A percentile compares a stretch with the other conserved stretches of the same genome.
These are phyloP conservation scores for Pseudococcus longispinus DNA, from an alignment of 2,888 invertebrate species.

Conservation along the genomic window DNA sequence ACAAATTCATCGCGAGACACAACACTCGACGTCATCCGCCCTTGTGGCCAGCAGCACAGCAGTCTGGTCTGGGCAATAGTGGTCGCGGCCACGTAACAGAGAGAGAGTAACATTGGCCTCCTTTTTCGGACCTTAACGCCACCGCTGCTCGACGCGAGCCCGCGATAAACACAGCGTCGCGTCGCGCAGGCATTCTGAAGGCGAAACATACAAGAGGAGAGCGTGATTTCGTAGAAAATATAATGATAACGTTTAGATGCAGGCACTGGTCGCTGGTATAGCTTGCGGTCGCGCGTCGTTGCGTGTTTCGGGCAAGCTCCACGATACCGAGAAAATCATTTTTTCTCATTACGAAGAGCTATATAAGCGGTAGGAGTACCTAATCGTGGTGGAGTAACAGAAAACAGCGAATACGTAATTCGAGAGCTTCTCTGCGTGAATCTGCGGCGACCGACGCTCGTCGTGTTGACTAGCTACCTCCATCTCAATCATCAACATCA, in stretches of 20 bases:
- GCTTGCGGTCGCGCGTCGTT: background rate
- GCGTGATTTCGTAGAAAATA: conserved; percentile 12
- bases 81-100: background rate
- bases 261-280: background rate
- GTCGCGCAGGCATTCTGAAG: background rate
- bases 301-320: background rate
- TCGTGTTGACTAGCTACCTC: background rate
- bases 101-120: conserved; percentile 46
- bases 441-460: background rate
- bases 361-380: background rate
- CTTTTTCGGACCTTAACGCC: conserved; percentile 43
- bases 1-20: background rate
- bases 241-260: background rate
- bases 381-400: background rate
- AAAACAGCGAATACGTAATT: background rate
- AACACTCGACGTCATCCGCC: background rate
- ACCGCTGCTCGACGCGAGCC: background rate
- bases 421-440: background rate
- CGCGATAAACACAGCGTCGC: background rate
- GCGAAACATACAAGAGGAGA: conserved; percentile 13
- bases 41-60: background rate
- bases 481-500: background rate
- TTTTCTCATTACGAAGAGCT: background rate
- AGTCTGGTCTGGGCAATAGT: background rate
- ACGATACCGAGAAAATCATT: conserved; percentile 9